These are phyloP conservation scores for Madoqua kirkii DNA, from an alignment of 2,113 vertebrate species.

Conservation along the genomic window DNA sequence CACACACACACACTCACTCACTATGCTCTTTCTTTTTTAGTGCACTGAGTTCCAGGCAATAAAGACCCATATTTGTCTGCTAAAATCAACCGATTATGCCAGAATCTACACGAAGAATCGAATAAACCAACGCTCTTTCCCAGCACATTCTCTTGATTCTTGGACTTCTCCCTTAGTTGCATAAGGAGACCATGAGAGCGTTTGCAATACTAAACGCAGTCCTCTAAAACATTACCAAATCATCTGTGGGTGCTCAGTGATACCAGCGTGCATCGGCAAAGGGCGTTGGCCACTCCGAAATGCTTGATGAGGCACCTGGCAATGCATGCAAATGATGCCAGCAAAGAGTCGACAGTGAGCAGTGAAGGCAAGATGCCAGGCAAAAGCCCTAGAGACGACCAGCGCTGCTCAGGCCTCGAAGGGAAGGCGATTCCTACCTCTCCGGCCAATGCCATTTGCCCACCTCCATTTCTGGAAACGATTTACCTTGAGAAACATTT, in stretches of 20 bases:
- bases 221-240: not conserved
- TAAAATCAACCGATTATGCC: not conserved
- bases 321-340: not conserved
- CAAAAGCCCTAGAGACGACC: not conserved
- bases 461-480: not conserved
- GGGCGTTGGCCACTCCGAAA: not conserved
- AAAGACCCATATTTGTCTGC: not conserved
- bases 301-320: not conserved
- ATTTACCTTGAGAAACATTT: conserved; percentile 8
- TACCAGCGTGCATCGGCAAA: not conserved
- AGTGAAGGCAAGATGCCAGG: not conserved
- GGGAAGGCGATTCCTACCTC: not conserved
- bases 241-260: not conserved
- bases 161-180: not conserved
- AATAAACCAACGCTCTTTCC: not conserved
- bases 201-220: not conserved
- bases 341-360: not conserved
- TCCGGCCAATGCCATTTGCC: not conserved
- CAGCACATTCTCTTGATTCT: not conserved
- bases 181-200: not conserved
- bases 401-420: not conserved
- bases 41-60: not conserved
- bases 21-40: not conserved
- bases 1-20: not conserved
- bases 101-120: not conserved